Evolutionary conservation across 2,797 vertebrate genomes (phyloP).

Genomic region (Decapterus maruadsi): DNA sequence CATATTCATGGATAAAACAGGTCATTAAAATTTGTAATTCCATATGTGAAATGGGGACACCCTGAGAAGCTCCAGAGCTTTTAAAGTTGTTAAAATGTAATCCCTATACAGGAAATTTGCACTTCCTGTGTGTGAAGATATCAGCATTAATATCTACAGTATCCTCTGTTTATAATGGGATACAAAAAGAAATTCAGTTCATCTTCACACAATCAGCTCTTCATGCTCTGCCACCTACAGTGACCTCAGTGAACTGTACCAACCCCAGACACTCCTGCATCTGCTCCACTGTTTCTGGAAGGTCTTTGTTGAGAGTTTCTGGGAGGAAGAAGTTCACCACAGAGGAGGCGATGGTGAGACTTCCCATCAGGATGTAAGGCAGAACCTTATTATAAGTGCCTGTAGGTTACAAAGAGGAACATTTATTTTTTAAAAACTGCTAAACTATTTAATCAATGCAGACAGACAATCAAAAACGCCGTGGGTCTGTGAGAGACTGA

Average conservation of each 20-base stretch:
- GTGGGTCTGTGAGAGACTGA: background rate
- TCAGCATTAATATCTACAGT: too few relatives aligned
- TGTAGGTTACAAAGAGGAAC: conserved; percentile 59
- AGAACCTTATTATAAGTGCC: conserved; percentile 91
- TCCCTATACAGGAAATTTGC: too few relatives aligned
- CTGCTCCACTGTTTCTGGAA: conserved; percentile 94
- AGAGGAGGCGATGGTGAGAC: conserved; percentile 90
- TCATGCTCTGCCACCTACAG: background rate
- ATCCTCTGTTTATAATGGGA: background rate
- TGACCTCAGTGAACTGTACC: background rate
- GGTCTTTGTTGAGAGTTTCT: conserved; percentile 90
- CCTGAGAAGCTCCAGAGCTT: too few relatives aligned
- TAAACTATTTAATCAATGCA: background rate
- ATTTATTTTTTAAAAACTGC: too few relatives aligned
- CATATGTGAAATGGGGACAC: too few relatives aligned
- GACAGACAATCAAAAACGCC: background rate
- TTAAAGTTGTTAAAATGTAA: too few relatives aligned
- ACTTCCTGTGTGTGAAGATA: background rate
- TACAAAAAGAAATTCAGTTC: background rate
- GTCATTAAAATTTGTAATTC: too few relatives aligned
- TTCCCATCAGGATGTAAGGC: conserved; percentile 95
- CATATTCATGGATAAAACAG: too few relatives aligned
- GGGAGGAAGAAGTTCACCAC: conserved; percentile 93
- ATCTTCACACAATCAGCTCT: background rate
- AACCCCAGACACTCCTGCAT: conserved; percentile 91